A percentile compares a stretch with the other conserved stretches of the same genome.
phyloP scores from a whole-genome alignment of 2,888 invertebrate species.

The Hirtodrosophila duncani region DNA sequence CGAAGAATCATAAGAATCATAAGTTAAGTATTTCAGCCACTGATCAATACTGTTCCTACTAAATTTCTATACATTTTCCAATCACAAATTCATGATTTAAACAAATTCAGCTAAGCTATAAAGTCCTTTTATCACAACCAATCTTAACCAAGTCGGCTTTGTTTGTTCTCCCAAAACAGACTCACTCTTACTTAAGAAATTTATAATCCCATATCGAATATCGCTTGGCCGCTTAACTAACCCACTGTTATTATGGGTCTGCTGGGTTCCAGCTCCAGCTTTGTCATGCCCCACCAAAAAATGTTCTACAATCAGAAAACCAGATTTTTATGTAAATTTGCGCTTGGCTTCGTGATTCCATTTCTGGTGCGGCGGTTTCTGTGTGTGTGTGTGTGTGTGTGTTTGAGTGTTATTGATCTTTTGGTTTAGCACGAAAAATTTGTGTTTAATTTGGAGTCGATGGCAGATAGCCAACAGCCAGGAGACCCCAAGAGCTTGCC shows the following conservation, averaged over 20 bases:
- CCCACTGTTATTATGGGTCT: too few species aligned
- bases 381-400: too few species aligned
- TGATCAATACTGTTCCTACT: too few species aligned
- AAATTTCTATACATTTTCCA: too few species aligned
- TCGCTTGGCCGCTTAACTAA: too few species aligned
- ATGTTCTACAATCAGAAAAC: conserved; percentile 40
- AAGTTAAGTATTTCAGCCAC: too few species aligned
- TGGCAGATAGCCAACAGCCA: conserved; percentile 47
- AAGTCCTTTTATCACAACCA: background rate
- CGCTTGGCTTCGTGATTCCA: conserved; percentile 49
- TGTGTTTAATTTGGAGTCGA: conserved; percentile 52
- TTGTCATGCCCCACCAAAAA: conserved; percentile 26
- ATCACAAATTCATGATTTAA: too few species aligned
- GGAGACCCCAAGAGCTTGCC: conserved; percentile 10
- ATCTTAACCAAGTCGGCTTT: conserved; percentile 2
- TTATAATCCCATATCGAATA: conserved; percentile 12
- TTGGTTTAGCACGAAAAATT: conserved; percentile 50
- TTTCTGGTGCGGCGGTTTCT: conserved; percentile 29
- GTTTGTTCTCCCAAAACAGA: conserved; percentile 23
- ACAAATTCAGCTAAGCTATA: too few species aligned
- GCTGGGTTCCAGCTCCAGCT: too few species aligned
- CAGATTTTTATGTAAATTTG: conserved; percentile 65
- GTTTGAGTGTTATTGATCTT: conserved; percentile 59
- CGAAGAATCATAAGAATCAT: too few species aligned
- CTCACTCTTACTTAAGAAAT: conserved; percentile 47